Evolutionary conservation across 2,888 invertebrate genomes (phyloP).

Genomic region (Lagria hirta): DNA sequence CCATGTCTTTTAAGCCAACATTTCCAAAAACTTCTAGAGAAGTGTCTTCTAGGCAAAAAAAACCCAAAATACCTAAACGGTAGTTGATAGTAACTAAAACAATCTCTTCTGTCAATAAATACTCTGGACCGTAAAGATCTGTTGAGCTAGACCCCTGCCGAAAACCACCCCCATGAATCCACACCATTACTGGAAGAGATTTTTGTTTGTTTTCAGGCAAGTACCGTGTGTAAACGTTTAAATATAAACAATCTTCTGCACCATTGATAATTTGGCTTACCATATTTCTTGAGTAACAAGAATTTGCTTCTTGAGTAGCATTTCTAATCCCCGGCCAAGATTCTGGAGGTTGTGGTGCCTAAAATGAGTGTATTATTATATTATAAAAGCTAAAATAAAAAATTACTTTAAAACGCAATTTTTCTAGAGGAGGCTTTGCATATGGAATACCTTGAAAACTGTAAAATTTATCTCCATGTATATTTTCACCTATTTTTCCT

Average conservation of each 20-base stretch:
- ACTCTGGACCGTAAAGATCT: slow-evolving; percentile 47
- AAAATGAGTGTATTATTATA: background rate
- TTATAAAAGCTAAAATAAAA: background rate
- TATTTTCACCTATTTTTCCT: slow-evolving; percentile 39
- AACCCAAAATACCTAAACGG: slow-evolving; percentile 48
- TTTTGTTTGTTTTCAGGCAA: background rate
- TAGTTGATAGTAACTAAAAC: slow-evolving; percentile 50
- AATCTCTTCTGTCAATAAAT: slow-evolving; percentile 47
- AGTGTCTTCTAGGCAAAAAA: slow-evolving; percentile 54
- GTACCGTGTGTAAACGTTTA: slow-evolving; percentile 40
- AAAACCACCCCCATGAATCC: slow-evolving; percentile 53
- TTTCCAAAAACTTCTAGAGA: slow-evolving; percentile 57
- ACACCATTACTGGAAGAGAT: slow-evolving; percentile 51
- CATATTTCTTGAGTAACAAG: slow-evolving; percentile 34
- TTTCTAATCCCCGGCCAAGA: slow-evolving; percentile 37
- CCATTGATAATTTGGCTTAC: slow-evolving; percentile 32
- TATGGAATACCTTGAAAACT: slow-evolving; percentile 51
- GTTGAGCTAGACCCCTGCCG: slow-evolving; percentile 44
- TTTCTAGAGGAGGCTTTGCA: slow-evolving; percentile 49
- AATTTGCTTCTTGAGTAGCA: slow-evolving; percentile 35
- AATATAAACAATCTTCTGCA: slow-evolving; percentile 43
- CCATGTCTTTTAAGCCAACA: slow-evolving; percentile 58
- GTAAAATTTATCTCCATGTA: slow-evolving; percentile 40
- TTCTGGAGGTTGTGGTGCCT: slow-evolving; percentile 38
- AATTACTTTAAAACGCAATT: slow-evolving; percentile 48